Conservation (phyloP, 2,888 invertebrate species). For the Lithophane leautieri region DNA sequence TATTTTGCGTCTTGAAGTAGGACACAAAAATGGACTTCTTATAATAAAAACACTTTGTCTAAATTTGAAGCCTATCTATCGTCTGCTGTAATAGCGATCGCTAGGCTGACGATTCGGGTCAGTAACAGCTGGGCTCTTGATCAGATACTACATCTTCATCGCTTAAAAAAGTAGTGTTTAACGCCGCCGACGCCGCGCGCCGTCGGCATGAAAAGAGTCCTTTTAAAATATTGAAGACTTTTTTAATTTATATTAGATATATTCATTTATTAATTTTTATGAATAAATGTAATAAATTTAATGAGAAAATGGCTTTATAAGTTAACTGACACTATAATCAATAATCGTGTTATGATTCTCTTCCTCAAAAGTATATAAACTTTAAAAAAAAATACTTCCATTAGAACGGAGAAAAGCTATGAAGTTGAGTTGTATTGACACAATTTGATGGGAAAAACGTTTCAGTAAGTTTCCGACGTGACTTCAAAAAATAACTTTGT, state of each 20-base stretch:
- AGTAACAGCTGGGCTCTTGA: too few relatives aligned
- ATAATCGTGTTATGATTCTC: not conserved
- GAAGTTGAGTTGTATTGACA: conserved; percentile 58
- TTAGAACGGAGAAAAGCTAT: conserved; percentile 26
- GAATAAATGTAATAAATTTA: too few relatives aligned
- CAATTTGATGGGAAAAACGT: conserved; percentile 50
- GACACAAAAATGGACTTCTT: not conserved
- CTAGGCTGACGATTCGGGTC: not conserved
- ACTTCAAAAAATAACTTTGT: conserved; percentile 36
- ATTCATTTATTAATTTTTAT: too few relatives aligned
- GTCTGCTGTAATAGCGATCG: not conserved
- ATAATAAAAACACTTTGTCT: not conserved
- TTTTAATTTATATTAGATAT: too few relatives aligned
- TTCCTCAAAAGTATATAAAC: conserved; percentile 26
- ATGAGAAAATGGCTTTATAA: conserved; percentile 2
- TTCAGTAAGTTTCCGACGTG: conserved; percentile 25
- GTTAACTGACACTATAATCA: not conserved
- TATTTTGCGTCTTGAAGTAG: not conserved
- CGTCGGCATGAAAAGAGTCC: too few relatives aligned
- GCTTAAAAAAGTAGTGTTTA: too few relatives aligned
- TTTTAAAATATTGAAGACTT: too few relatives aligned
- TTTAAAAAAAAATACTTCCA: conserved; percentile 29
- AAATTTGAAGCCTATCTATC: not conserved
- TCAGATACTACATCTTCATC: too few relatives aligned
- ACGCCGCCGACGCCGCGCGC: too few relatives aligned